Conservation (phyloP, 2,113 vertebrate species). For the Epinephelus cyanopodus region DNA sequence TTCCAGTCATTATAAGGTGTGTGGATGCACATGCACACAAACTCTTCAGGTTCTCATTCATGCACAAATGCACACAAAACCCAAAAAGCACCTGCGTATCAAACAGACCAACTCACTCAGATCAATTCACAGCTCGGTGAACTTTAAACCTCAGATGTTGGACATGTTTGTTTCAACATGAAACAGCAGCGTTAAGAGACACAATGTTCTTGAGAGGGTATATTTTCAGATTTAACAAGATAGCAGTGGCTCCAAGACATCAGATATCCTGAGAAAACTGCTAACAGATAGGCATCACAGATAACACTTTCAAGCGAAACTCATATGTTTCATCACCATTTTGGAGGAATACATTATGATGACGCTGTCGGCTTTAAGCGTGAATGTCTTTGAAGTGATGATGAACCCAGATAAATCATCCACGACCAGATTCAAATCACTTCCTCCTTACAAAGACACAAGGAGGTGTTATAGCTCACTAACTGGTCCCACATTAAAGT, state of each 20-base stretch:
- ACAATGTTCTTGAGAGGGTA: not conserved
- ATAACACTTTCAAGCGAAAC: not conserved
- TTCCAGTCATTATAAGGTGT: conserved; percentile 25
- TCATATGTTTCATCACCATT: conserved; percentile 19
- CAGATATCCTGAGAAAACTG: not conserved
- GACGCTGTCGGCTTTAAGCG: not conserved
- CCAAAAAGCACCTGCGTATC: not conserved
- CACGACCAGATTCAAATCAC: too few species aligned
- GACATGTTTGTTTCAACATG: not conserved
- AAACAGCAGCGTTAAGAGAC: not conserved
- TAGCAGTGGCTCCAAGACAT: not conserved
- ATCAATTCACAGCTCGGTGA: not conserved
- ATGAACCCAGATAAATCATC: not conserved
- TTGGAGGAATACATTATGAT: not conserved
- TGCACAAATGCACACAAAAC: not conserved
- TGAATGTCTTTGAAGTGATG: not conserved
- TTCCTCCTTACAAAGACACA: conserved; percentile 4
- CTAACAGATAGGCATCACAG: conserved; percentile 6
- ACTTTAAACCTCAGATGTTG: not conserved
- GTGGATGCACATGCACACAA: not conserved
- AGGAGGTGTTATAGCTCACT: not conserved
- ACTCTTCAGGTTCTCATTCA: not conserved
- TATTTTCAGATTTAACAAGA: conserved; percentile 17
- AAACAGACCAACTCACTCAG: not conserved
- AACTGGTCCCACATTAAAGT: conserved; percentile 31